Evolutionary conservation across 2,113 vertebrate genomes (phyloP), one percentile per base, ranked within the genome.

Genomic region (Pollachius pollachius): DNA sequence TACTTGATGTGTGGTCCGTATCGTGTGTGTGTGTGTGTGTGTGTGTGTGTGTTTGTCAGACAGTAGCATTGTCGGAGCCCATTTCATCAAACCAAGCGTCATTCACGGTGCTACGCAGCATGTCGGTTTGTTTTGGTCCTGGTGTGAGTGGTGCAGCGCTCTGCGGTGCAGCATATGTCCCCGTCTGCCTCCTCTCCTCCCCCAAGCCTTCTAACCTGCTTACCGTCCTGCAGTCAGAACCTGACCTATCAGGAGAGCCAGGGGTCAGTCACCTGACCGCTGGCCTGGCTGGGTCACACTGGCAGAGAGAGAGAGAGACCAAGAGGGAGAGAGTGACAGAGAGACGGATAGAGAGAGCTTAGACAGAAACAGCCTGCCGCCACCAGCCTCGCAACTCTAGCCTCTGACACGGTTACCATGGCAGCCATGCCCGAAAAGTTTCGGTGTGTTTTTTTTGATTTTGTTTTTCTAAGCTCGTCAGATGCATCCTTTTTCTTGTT

Each of bases 311-410:
- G 21, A 23, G 23, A 23, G 23, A 23, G 23, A 23, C 23, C 23
- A 23, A 23, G 23, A 23, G 23, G 23, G 23, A 23, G 23, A 23
- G 23, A 23, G 23, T 23, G 59, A 63, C 8, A 12, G 9, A 9
- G 41, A 48, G 41, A 7, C 12, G 8, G 41, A 48, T 9, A 48
- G 41, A 48, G 37, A 41, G 59, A 61, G 65, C 80, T 79, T 58
- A 62, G 11, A 69, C 67, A 60, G 52, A 66, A 80, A 65, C 64
- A 61, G 30, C 66, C 85, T 80, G 80, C 81, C 8, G 80, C 81
- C 8, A 48, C 8, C 41, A 48, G 41, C 9, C 41, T 3, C 11
- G 41, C 41, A 12, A 48, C 11, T 80, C 80, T 85, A 67, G 68
- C 6, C 30, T 34, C 72, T 16, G 27, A 17, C 17, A 34, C 6